Evolutionary conservation across 2,113 vertebrate species (phyloP), one percentile per base, ranked within the genome.

Genomic region (Ranitomeya variabilis): DNA sequence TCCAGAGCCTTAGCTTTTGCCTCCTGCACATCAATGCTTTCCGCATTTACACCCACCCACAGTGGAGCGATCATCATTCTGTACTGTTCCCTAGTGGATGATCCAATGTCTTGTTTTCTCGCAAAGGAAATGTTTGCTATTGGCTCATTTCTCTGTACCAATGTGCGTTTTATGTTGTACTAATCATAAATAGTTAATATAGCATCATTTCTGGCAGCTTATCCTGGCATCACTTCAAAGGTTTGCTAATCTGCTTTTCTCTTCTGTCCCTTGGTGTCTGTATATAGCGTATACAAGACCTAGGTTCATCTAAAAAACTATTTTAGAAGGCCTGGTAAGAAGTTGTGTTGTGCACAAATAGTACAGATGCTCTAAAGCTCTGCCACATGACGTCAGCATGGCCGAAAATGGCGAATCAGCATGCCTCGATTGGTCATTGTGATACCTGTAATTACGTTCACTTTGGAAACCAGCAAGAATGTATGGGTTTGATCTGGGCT

Each of bases 151-250:
- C 89, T 91, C 88, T 78, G 51, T 90, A 90, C 87, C 90, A 89
- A 52, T 90, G 79, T 45, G 11, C 92, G 87, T 91, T 93, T 90
- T 93, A 83, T 92, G 52, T 62, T 90, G 3, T 91, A 54, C 90
- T 92, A 91, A 90, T 92, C 91, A 92, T 94, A 90, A 93, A 93
- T 93, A 92, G 89, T 94, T 94, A 92, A 91, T 92, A 66, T 77
- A 71, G 79, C 90, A 85, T 91, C 21, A 87, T 84, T 74, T 31
- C 78, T 93, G 90, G 91, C 90, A 85, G 90, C 90, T 87, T 90
- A 88, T 91, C 92, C 73, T 92, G 87, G 89, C 90, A 91, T 87
- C 87, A 59, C 73, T 91, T 90, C 82, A 91, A 87, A 91, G 88
- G 62, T 91, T 90, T 91, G 90, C 73, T 10, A 91, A 90, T 91